phyloP scores from a whole-genome alignment of 2,888 invertebrate genomes.

The Tiliacea aurago region DNA sequence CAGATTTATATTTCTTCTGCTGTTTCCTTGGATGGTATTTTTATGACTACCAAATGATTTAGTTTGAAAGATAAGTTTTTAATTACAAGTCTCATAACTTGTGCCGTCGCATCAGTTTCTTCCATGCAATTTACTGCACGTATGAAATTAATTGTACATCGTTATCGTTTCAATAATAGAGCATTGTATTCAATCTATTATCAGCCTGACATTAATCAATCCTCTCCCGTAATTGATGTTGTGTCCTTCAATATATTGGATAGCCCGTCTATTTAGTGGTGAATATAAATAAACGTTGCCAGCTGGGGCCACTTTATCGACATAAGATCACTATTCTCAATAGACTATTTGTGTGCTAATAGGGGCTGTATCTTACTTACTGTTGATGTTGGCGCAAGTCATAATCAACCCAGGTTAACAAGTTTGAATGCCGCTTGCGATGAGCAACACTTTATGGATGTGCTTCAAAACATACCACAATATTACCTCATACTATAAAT shows the following conservation, averaged over 20 bases:
- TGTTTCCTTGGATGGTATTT: slow-evolving; percentile 10
- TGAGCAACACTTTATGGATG: slow-evolving; percentile 33
- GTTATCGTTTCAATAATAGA: slow-evolving; percentile 43
- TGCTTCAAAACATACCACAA: slow-evolving; percentile 33
- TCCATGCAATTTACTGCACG: slow-evolving; percentile 21
- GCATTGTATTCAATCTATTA: slow-evolving; percentile 50
- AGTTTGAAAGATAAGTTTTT: not conserved
- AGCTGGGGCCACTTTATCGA: slow-evolving; percentile 25
- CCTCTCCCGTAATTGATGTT: slow-evolving; percentile 49
- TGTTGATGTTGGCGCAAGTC: slow-evolving; percentile 24
- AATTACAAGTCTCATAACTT: slow-evolving; percentile 6
- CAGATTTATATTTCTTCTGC: slow-evolving; percentile 39
- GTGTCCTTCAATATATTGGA: slow-evolving; percentile 47
- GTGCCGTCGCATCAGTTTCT: slow-evolving; percentile 8
- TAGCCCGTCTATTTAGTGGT: slow-evolving; percentile 21
- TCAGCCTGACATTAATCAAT: slow-evolving; percentile 50
- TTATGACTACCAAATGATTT: not conserved
- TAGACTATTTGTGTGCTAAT: slow-evolving; percentile 26
- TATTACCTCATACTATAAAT: slow-evolving; percentile 22
- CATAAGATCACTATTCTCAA: slow-evolving; percentile 33
- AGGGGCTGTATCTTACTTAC: slow-evolving; percentile 8
- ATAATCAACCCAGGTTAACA: slow-evolving; percentile 19
- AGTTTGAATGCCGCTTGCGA: slow-evolving; percentile 14
- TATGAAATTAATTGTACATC: slow-evolving; percentile 40
- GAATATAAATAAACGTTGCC: slow-evolving; percentile 30